Evolutionary conservation across 2,888 invertebrate species (phyloP).

Genomic region (Scaptomyza polygonia): DNA sequence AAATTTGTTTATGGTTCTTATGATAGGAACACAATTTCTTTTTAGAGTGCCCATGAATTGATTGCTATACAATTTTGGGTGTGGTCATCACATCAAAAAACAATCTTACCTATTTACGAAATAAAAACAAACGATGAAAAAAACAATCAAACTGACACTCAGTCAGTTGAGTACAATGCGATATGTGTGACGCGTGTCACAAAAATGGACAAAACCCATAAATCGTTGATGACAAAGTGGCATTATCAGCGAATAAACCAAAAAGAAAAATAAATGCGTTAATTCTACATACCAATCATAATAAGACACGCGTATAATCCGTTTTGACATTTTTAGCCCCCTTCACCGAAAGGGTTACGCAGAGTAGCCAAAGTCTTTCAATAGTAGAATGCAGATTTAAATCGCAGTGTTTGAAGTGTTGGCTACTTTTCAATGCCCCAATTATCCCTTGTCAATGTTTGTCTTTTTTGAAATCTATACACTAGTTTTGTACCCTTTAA

Average conservation of each 20-base stretch:
- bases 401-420: conserved; percentile 15
- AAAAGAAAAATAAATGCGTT: conserved; percentile 16
- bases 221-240: conserved; percentile 56
- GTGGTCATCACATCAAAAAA: conserved; percentile 44
- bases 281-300: conserved; percentile 35
- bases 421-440: conserved; percentile 18
- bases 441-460: conserved; percentile 5
- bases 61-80: conserved; percentile 38
- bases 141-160: conserved; percentile 35
- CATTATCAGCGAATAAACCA: conserved; percentile 17
- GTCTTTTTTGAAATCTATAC: conserved; percentile 2
- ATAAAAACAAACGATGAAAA: background rate
- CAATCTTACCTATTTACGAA: conserved; percentile 26
- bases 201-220: conserved; percentile 44
- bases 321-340: conserved; percentile 36
- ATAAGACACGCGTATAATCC: conserved; percentile 42
- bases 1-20: conserved; percentile 45
- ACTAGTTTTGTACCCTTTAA: background rate
- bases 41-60: conserved; percentile 38
- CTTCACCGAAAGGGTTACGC: conserved; percentile 5
- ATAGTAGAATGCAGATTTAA: conserved; percentile 22
- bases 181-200: conserved; percentile 55
- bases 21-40: conserved; percentile 39
- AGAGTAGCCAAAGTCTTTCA: conserved; percentile 29
- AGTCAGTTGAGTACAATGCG: conserved; percentile 40